Evolutionary conservation across 2,113 vertebrate species (phyloP), one percentile per base, ranked within the genome.

Genomic region (Prochilodus magdalenae): DNA sequence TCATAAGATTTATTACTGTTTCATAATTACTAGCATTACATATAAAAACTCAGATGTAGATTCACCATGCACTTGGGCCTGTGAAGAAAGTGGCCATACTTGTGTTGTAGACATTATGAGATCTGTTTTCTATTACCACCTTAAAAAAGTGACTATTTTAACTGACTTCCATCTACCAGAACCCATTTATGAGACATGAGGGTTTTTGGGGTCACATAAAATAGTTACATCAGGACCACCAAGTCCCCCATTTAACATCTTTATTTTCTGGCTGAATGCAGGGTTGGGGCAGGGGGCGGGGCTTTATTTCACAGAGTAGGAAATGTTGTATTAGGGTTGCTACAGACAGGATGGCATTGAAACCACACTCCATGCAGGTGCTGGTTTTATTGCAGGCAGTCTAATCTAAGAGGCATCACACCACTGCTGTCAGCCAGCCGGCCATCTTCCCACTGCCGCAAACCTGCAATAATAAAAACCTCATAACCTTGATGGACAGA

Each of bases 331-430:
- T 78, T 53, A 57, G 30, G 76, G n/a, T 53, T 70, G 30, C 49
- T 26, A 20, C 29, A 59, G 65, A 27, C 15, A 55, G 29, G 14
- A 44, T 24, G n/a, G 44, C 47, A 53, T 8, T 77, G 20, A 55
- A 77, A 36, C 33, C 18, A 55, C 47, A 55, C 63, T 33, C 49
- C 30, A 29, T 47, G 53, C 66, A 79, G 66, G 67, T 81, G 80
- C 33, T 57, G 72, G 82, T 26, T 88, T 91, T 86, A 88, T 87
- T 88, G 86, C 80, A 86, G 80, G 83, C 81, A 82, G 36, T 86
- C 75, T 87, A 89, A 90, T 91, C 91, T 85, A 83, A 53, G 76
- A 89, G 80, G 80, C 77, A 89, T 90, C 89, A 77, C 75, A 76
- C 69, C 62, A 71, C 83, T 83, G 71, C 24, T 82, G 87, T 83